Evolutionary conservation across 2,113 vertebrate genomes (phyloP), one percentile per base, ranked within the genome.

Genomic region (Antigone vipio): DNA sequence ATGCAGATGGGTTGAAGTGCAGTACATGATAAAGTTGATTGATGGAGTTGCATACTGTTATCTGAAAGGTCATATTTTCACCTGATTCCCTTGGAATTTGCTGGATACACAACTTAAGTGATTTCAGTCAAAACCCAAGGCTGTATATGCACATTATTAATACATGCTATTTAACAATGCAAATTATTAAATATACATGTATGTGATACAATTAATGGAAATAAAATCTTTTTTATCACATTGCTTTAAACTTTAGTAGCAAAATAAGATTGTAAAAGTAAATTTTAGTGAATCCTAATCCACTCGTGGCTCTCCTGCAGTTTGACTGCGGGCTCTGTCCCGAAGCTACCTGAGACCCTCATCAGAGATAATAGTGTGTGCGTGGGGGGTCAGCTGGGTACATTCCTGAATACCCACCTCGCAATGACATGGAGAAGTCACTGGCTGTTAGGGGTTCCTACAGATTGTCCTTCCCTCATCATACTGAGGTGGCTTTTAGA

Each of bases 31-130:
- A 91, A 86, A 95, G 47, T 59, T 98, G 95, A 88, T 95, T 96
- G 97, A 97, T 85, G 66, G 91, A 97, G 74, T 83, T 93, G 84
- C 40, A 72, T 95, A 76, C 76, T 78, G 75, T 85, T 56, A 97
- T 93, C 85, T 95, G 55, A 96, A 97, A 96, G 96, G 92, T 97
- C 95, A 88, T 94, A 95, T 96, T 96, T 98, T 97, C 80, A 96
- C 86, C 92, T 53, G 85, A 63, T 95, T 96, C 92, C 58, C 87
- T 93, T 97, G 93, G 93, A 97, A 96, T 97, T 97, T 96, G 52
- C 73, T 96, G 84, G 80, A 55, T 79, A 92, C 44, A 94, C 78
- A 93, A 73, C 34, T 83, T 58, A 89, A 95, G 73, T 92, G 62
- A 96, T 87, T 96, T 95, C 52, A 83, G 32, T 93, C 1, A 0